A percentile compares a stretch with the other conserved stretches of the same genome.
Evolutionary conservation across 2,888 invertebrate genomes (phyloP).

Genomic region (Bembecia ichneumoniformis): DNA sequence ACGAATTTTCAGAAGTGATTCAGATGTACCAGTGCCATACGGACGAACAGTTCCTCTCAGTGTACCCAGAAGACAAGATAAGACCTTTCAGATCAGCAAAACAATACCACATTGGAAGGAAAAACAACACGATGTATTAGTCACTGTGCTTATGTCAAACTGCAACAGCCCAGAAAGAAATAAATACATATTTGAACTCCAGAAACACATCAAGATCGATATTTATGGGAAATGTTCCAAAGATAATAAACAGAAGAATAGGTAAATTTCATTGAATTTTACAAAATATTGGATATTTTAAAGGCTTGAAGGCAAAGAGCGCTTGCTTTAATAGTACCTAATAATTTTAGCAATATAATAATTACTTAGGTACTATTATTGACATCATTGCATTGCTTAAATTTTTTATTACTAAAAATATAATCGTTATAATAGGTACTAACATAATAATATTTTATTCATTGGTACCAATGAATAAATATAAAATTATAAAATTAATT

Average conservation of each 20-base stretch:
- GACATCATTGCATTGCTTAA: too few species aligned
- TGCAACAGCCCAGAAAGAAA: slow-evolving; percentile 64
- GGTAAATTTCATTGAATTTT: neutral
- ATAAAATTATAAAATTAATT: too few species aligned
- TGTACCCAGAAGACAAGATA: slow-evolving; percentile 11
- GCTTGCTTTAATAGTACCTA: too few species aligned
- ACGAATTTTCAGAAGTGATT: slow-evolving; percentile 65
- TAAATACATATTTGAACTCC: slow-evolving; percentile 67
- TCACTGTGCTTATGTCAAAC: slow-evolving; percentile 73
- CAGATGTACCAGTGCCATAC: slow-evolving; percentile 78
- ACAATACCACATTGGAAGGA: slow-evolving; percentile 48
- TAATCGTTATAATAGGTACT: too few species aligned
- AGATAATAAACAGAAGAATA: neutral
- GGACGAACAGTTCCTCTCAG: slow-evolving; percentile 65
- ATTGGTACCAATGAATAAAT: too few species aligned
- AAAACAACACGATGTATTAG: slow-evolving; percentile 56
- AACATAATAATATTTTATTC: too few species aligned
- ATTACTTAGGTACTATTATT: too few species aligned
- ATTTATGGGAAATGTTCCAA: slow-evolving; percentile 71
- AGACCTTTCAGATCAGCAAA: slow-evolving; percentile 14
- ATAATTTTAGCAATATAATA: too few species aligned
- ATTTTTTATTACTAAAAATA: too few species aligned
- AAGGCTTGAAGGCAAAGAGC: too few species aligned
- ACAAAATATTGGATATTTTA: too few species aligned
- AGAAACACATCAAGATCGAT: slow-evolving; percentile 72